These are phyloP conservation scores for Gymnorhina tibicen DNA, from an alignment of 2,113 vertebrate species.

Conservation along the genomic window DNA sequence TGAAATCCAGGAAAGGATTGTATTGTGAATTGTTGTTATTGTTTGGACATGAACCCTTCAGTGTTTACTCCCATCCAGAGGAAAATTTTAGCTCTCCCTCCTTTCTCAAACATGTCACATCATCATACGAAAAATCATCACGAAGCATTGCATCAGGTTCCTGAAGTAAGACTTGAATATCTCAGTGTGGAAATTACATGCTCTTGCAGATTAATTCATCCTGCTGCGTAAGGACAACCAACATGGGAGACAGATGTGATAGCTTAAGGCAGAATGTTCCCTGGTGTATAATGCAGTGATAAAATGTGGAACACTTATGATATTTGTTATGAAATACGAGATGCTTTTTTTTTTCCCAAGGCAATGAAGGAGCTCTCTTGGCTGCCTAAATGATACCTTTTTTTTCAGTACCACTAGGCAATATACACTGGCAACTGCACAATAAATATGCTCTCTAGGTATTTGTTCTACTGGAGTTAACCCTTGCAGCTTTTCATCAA, in stretches of 20 bases:
- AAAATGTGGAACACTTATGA: background rate
- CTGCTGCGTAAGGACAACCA: background rate
- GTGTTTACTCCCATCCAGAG: background rate
- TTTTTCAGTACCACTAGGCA: background rate
- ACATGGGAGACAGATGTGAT: background rate
- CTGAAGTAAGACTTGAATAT: background rate
- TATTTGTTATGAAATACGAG: background rate
- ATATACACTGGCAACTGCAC: background rate
- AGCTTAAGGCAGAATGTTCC: background rate
- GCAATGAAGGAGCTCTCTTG: background rate
- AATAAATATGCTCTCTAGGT: background rate
- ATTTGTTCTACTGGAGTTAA: background rate
- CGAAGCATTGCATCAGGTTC: fast-evolving
- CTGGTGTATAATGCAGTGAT: background rate
- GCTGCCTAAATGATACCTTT: background rate
- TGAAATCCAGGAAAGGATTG: background rate
- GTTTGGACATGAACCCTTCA: background rate
- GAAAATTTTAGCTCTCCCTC: background rate
- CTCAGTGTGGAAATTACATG: background rate
- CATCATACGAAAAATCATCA: background rate
- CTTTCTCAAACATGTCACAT: background rate
- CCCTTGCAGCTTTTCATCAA: background rate
- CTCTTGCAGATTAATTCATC: background rate
- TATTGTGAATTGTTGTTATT: background rate
- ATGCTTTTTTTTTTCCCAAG: background rate